Conservation (phyloP, 2,113 vertebrate species). For the Myxocyprinus asiaticus region DNA sequence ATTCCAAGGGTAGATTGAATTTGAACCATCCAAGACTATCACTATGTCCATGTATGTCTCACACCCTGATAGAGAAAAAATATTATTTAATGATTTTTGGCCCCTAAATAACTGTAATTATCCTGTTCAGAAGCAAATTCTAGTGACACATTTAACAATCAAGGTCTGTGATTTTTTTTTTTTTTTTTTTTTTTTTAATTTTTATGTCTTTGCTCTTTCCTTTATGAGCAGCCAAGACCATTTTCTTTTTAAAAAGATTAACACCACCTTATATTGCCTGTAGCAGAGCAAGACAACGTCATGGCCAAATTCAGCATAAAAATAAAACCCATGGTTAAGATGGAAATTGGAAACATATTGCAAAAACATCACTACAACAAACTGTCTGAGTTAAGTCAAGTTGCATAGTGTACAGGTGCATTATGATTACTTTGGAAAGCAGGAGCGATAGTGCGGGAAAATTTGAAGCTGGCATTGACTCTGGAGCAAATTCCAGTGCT, state of each 20-base stretch:
- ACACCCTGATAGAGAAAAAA: slow-evolving; percentile 78
- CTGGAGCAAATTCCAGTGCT: slow-evolving; percentile 94
- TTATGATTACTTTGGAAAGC: slow-evolving; percentile 87
- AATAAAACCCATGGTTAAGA: slow-evolving; percentile 10
- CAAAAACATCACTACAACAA: slow-evolving; percentile 16
- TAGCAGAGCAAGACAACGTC: slow-evolving; percentile 17
- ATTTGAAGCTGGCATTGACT: slow-evolving; percentile 88
- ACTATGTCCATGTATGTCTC: slow-evolving; percentile 98
- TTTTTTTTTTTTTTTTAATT: no score
- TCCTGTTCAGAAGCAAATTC: slow-evolving; percentile 4
- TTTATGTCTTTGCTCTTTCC: no score
- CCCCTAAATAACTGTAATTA: neutral
- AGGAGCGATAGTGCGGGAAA: slow-evolving; percentile 85
- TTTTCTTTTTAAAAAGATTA: slow-evolving; percentile 4
- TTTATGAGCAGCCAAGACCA: slow-evolving; percentile 1
- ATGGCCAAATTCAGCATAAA: slow-evolving; percentile 23
- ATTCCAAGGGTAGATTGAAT: slow-evolving; percentile 97
- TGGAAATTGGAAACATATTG: slow-evolving; percentile 33
- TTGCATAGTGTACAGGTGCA: slow-evolving; percentile 31
- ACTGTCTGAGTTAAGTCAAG: slow-evolving; percentile 21
- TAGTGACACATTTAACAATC: neutral
- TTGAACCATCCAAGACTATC: slow-evolving; percentile 95
- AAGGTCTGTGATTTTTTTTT: neutral
- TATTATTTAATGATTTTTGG: neutral
- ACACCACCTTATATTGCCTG: slow-evolving; percentile 5